A percentile compares a stretch with the other conserved stretches of the same genome.
Conservation (phyloP, 2,113 vertebrate species). For the Toxostoma redivivum region DNA sequence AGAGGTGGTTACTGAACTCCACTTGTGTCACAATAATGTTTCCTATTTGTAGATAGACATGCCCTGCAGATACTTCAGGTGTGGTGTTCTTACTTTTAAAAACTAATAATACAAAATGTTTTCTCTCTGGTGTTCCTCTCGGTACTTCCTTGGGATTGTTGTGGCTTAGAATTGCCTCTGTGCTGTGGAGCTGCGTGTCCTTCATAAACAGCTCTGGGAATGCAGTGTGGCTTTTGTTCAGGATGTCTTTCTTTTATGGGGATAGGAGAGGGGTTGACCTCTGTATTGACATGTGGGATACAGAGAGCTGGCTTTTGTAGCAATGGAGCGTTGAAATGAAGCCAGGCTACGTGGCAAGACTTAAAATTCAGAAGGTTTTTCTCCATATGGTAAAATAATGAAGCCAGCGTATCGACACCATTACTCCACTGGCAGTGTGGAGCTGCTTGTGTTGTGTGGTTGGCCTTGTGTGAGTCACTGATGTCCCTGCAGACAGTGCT, state of each 20-base stretch:
- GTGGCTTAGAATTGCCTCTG: background rate
- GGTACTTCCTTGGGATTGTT: background rate
- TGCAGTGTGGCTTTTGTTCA: background rate
- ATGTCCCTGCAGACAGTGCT: background rate
- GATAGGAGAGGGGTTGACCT: background rate
- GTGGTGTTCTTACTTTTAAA: background rate
- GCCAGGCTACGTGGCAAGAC: background rate
- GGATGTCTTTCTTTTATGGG: background rate
- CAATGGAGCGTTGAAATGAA: background rate
- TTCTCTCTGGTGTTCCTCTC: background rate
- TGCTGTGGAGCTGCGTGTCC: background rate
- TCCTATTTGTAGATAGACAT: background rate
- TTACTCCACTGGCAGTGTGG: background rate
- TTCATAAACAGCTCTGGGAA: background rate
- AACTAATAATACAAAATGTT: background rate
- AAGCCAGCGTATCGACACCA: fast-evolving
- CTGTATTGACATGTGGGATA: background rate
- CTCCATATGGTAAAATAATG: background rate
- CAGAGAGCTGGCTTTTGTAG: background rate
- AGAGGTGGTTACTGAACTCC: background rate
- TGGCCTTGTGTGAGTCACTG: background rate
- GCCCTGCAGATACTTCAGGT: background rate
- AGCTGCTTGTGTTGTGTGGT: background rate
- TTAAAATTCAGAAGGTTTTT: background rate
- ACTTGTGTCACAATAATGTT: background rate